These are phyloP conservation scores for Sinocyclocheilus grahami DNA, from an alignment of 2,113 vertebrate genomes.

Conservation along the genomic window DNA sequence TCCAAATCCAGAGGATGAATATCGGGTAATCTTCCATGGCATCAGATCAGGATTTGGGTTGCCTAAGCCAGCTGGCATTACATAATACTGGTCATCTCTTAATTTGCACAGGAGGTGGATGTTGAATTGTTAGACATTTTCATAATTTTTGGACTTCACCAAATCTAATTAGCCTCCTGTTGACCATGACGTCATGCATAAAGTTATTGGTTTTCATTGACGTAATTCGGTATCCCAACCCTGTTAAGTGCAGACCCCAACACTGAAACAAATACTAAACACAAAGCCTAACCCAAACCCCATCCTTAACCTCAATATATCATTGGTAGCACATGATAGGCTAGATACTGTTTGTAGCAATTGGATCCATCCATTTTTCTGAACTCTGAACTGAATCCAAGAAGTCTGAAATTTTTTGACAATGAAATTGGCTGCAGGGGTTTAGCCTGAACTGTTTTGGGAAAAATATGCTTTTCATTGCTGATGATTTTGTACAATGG, in stretches of 20 bases:
- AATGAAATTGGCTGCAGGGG: background rate
- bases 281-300: background rate
- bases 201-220: background rate
- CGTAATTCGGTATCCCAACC: background rate
- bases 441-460: background rate
- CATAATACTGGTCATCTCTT: slow-evolving; percentile 69
- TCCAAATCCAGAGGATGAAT: slow-evolving; percentile 55
- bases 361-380: background rate
- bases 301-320: background rate
- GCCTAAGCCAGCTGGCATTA: slow-evolving; percentile 67
- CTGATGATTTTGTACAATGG: background rate
- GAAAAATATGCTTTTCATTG: background rate
- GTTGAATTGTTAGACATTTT: slow-evolving; percentile 70
- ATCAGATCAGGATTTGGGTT: slow-evolving; percentile 68
- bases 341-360: background rate
- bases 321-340: background rate
- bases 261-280: background rate
- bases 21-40: slow-evolving; percentile 56
- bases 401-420: background rate
- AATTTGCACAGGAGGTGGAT: slow-evolving; percentile 70
- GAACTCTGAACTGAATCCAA: background rate
- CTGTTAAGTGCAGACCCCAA: background rate
- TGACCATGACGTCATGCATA: background rate
- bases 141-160: slow-evolving; percentile 9
- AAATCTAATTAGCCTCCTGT: background rate